Percentiles rank a stretch among this genome's conserved stretches.
These are phyloP conservation scores for Peromyscus melanophrys DNA, from an alignment of 2,797 vertebrate species.

Conservation along the genomic window DNA sequence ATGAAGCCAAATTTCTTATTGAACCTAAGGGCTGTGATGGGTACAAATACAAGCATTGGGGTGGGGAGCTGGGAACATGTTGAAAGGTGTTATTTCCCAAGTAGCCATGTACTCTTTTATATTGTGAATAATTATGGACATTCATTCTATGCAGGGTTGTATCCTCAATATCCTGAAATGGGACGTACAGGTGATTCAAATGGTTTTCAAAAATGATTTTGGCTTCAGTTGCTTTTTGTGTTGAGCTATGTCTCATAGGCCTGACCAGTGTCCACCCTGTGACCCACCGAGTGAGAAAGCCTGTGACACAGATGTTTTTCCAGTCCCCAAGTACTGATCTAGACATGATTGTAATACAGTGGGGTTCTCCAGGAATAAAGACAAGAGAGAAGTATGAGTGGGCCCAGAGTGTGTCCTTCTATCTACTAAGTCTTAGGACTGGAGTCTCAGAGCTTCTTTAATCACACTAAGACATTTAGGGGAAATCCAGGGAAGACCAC, in stretches of 20 bases:
- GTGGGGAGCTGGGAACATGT: neutral
- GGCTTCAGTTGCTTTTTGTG: neutral
- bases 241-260: neutral
- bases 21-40: constrained; percentile 7
- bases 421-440: neutral
- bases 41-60: neutral
- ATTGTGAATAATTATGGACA: neutral
- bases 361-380: neutral
- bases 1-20: neutral
- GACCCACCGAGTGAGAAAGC: neutral
- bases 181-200: neutral
- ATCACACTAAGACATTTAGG: neutral
- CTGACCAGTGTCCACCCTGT: neutral
- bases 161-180: neutral
- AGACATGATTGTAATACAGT: neutral
- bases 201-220: neutral
- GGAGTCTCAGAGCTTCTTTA: neutral
- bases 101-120: neutral
- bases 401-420: neutral
- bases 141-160: neutral
- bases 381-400: neutral
- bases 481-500: neutral
- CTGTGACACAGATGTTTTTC: neutral
- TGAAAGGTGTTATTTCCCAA: neutral
- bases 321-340: neutral